A percentile compares a stretch with the other conserved stretches of the same genome.
phyloP scores from a whole-genome alignment of 53 echinoderm and acorn worm species.

The Crossaster papposus region DNA sequence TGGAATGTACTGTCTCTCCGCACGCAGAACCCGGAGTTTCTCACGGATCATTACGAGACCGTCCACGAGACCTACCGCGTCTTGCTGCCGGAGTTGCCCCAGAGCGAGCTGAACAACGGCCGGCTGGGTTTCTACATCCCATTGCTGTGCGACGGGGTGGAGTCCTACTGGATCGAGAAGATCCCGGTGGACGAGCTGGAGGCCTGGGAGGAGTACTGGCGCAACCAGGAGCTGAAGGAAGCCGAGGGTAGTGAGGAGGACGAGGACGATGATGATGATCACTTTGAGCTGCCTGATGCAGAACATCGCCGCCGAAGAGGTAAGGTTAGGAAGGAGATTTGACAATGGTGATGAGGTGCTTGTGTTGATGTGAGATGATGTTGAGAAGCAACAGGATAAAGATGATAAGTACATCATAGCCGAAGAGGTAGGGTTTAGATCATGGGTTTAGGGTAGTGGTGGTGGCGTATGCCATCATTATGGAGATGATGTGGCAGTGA shows the following conservation, averaged over 20 bases:
- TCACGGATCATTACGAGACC: constrained; percentile 51
- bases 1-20: not conserved
- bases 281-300: not conserved
- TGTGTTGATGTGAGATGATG: not conserved
- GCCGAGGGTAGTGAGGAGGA: not conserved
- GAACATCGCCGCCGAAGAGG: constrained; percentile 22
- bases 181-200: constrained; percentile 29
- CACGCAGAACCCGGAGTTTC: constrained; percentile 44
- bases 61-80: constrained; percentile 43
- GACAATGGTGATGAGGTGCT: not conserved
- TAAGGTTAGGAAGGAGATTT: not conserved
- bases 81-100: constrained; percentile 34
- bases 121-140: constrained; percentile 42
- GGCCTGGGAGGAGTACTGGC: constrained; percentile 36
- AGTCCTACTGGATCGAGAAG: constrained; percentile 63
- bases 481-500: too few species aligned
- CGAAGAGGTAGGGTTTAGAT: too few species aligned
- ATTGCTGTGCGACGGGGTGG: constrained; percentile 24
- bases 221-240: not conserved
- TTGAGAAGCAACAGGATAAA: not conserved
- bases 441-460: too few species aligned
- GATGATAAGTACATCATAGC: too few species aligned
- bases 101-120: not conserved
- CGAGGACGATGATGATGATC: not conserved
- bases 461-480: too few species aligned